Evolutionary conservation across 2,113 vertebrate species (phyloP).

Genomic region (Zosterops pallidus): DNA sequence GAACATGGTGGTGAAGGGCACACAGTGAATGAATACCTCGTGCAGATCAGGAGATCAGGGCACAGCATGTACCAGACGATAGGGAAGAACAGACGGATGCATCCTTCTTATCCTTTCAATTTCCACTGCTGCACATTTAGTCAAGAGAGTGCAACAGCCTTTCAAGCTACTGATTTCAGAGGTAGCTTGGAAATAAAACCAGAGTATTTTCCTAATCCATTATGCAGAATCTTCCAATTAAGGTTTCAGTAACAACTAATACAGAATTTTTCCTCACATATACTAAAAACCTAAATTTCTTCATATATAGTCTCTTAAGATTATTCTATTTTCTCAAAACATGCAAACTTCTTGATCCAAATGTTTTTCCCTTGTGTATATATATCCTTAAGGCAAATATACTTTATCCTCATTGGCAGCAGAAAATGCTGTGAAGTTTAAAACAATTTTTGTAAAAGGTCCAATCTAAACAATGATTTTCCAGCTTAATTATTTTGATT

Average conservation of each 20-base stretch:
- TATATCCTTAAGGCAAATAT: neutral
- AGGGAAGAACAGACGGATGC: slow-evolving; percentile 19
- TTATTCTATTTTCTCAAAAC: neutral
- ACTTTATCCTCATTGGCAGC: neutral
- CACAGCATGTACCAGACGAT: neutral
- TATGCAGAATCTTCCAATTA: neutral
- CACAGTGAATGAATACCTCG: slow-evolving; percentile 26
- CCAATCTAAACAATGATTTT: neutral
- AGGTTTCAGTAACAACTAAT: neutral
- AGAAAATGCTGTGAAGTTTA: neutral
- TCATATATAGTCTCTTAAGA: neutral
- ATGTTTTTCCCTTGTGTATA: neutral
- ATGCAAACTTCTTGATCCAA: neutral
- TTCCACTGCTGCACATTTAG: slow-evolving; percentile 14
- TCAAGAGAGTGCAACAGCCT: neutral
- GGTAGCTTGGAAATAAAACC: neutral
- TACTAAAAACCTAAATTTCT: neutral
- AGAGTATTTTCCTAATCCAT: neutral
- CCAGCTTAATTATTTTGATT: neutral
- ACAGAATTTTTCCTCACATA: neutral
- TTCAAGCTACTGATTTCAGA: neutral
- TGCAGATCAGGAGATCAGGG: slow-evolving; percentile 49
- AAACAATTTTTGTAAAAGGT: neutral
- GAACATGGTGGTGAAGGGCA: neutral
- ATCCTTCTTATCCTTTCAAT: slow-evolving; percentile 25